Conservation (phyloP, 2,797 vertebrate species). For the Heteromormyrus szaboi region DNA sequence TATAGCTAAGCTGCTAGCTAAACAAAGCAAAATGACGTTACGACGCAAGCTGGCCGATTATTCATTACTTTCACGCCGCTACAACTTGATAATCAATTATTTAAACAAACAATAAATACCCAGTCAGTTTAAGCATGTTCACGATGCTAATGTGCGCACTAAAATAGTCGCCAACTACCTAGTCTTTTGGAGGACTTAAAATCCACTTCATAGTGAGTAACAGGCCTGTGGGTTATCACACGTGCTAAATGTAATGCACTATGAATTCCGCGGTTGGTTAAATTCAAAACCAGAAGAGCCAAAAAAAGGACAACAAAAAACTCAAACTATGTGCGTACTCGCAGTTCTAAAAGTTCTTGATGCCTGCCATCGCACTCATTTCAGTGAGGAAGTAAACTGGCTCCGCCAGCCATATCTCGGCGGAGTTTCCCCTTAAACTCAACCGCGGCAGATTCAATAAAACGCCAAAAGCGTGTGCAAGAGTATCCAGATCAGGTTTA, state of each 20-base stretch:
- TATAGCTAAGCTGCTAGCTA: neutral
- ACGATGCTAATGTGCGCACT: neutral
- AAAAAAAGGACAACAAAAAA: neutral
- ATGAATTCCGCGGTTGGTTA: neutral
- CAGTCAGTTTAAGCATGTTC: neutral
- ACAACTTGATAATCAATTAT: constrained; percentile 3
- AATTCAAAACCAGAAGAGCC: neutral
- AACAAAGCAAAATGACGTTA: constrained; percentile 7
- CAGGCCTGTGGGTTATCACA: constrained; percentile 4
- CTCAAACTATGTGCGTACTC: constrained; percentile 6
- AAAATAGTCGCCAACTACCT: neutral
- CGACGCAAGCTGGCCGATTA: neutral
- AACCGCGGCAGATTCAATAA: constrained; percentile 49
- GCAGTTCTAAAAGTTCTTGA: constrained; percentile 53
- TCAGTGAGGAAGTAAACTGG: constrained; percentile 58
- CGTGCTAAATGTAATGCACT: neutral
- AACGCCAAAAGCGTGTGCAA: constrained; percentile 25
- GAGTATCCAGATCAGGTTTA: constrained; percentile 24
- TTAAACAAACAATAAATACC: neutral
- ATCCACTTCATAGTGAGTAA: neutral
- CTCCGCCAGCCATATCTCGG: constrained; percentile 28
- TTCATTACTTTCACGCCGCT: neutral
- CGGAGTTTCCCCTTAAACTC: constrained; percentile 33
- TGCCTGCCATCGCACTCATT: constrained; percentile 50
- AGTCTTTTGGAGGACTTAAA: neutral